phyloP scores from a whole-genome alignment of 2,113 vertebrate genomes.

The Cyprinus carpio region DNA sequence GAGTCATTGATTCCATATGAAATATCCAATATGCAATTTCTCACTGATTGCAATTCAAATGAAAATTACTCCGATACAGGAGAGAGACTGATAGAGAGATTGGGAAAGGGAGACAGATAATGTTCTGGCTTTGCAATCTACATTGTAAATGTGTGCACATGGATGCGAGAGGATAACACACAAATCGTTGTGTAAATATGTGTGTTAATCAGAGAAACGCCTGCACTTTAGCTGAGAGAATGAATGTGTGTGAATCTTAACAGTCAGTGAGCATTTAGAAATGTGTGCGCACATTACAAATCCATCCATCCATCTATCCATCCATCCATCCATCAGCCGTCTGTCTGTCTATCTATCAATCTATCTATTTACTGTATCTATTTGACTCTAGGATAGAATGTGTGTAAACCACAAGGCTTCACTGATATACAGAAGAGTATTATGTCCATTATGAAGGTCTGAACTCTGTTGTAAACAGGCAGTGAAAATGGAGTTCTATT shows the following conservation, averaged over 20 bases:
- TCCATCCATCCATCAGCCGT: not conserved
- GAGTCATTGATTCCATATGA: slow-evolving; percentile 12
- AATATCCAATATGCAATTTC: slow-evolving; percentile 13
- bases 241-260: not conserved
- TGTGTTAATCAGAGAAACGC: not conserved
- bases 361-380: not conserved
- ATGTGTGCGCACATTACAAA: not conserved
- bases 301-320: not conserved
- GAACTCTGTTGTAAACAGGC: not conserved
- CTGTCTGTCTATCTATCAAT: not conserved
- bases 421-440: not conserved
- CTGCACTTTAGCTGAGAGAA: not conserved
- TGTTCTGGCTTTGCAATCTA: not conserved
- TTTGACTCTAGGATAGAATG: not conserved
- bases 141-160: not conserved
- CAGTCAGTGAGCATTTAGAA: not conserved
- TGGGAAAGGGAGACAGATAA: not conserved
- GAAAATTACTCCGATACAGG: slow-evolving; percentile 59
- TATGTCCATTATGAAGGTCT: slow-evolving; percentile 7
- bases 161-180: not conserved
- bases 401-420: not conserved
- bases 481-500: not conserved
- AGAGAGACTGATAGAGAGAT: not conserved
- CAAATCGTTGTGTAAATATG: not conserved
- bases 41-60: slow-evolving; percentile 59